These are phyloP conservation scores for Ophiothrix spiculata DNA, from an alignment of 35 echinoderm and acorn worm species.

Conservation along the genomic window DNA sequence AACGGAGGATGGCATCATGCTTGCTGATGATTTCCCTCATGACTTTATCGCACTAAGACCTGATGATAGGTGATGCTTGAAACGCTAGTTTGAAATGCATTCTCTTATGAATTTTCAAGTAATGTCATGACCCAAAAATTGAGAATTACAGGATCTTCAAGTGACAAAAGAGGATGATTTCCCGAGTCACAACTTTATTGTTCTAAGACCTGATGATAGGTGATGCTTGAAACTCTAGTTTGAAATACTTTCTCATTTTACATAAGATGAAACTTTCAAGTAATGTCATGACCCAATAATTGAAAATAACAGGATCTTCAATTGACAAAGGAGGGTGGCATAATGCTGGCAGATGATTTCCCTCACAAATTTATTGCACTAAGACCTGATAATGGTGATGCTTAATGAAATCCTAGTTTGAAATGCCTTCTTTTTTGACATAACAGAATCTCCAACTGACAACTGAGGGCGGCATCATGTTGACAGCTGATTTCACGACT, in stretches of 20 bases:
- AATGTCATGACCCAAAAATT: no score
- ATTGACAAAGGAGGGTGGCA: conserved; percentile 58
- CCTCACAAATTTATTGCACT: conserved; percentile 46
- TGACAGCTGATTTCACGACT: conserved; percentile 51
- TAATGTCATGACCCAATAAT: no score
- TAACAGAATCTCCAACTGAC: conserved; percentile 66
- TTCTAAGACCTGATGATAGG: conserved; percentile 11
- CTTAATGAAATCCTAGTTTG: no score
- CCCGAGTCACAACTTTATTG: conserved; percentile 31
- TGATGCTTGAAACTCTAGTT: no score
- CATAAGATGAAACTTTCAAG: no score
- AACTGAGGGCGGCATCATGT: conserved; percentile 67
- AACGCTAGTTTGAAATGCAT: no score
- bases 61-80: neutral
- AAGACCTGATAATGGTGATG: conserved; percentile 7
- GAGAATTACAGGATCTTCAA: conserved; percentile 80
- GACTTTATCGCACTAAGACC: conserved; percentile 36
- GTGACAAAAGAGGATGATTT: conserved; percentile 66
- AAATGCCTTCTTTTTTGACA: no score
- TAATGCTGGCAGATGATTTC: conserved; percentile 66
- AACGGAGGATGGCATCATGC: conserved; percentile 68
- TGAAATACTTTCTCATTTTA: no score
- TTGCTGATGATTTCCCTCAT: conserved; percentile 73
- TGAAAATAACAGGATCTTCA: conserved; percentile 83
- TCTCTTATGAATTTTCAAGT: no score